A percentile compares a stretch with the other conserved stretches of the same genome.
These are phyloP conservation scores for Tipula vernalis DNA, from an alignment of 2,888 invertebrate species.

Conservation along the genomic window DNA sequence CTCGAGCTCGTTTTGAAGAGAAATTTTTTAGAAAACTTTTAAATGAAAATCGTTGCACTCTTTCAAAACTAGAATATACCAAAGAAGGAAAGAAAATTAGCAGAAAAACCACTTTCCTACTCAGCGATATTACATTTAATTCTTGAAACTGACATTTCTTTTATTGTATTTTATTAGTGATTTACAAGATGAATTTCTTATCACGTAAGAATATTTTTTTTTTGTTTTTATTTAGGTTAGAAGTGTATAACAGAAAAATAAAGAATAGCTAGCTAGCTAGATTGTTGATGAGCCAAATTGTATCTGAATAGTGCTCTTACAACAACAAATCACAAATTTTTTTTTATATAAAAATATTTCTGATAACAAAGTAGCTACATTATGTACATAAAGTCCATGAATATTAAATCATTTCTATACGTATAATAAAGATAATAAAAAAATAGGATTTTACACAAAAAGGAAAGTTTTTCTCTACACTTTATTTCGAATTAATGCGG, in stretches of 20 bases:
- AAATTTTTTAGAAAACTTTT: background rate
- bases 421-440: background rate
- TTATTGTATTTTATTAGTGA: too few species aligned
- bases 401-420: too few species aligned
- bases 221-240: background rate
- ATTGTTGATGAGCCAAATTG: background rate
- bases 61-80: background rate
- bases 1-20: background rate
- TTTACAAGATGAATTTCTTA: background rate
- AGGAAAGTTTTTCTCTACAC: background rate
- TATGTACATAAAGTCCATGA: background rate
- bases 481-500: background rate
- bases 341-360: background rate
- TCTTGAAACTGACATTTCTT: background rate
- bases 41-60: background rate
- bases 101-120: background rate
- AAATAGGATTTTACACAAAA: background rate
- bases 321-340: background rate
- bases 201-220: background rate
- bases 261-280: background rate
- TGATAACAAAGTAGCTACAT: background rate
- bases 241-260: background rate
- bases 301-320: background rate
- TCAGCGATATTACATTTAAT: background rate
- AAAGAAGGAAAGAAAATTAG: background rate